Percentiles rank a stretch among this genome's conserved stretches.
These are phyloP conservation scores for Acipenser ruthenus DNA, from an alignment of 2,797 vertebrate species.

Conservation along the genomic window DNA sequence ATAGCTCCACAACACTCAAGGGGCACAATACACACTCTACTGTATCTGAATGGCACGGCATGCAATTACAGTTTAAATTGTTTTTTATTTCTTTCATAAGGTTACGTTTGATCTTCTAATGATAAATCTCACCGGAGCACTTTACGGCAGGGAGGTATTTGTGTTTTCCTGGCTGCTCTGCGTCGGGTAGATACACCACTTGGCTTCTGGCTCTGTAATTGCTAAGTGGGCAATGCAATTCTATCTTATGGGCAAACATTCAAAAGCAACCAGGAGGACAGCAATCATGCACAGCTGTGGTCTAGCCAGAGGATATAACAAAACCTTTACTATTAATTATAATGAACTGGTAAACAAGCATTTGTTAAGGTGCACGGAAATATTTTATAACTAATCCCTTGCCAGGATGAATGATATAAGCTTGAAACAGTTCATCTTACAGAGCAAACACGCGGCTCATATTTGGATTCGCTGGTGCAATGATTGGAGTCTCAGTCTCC, in stretches of 20 bases:
- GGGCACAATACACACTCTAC: too few relatives aligned
- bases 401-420: constrained; percentile 26
- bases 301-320: constrained; percentile 26
- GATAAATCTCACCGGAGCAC: too few relatives aligned
- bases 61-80: too few relatives aligned
- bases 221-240: neutral
- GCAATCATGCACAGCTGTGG: neutral
- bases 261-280: neutral
- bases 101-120: too few relatives aligned
- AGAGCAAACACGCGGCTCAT: constrained; percentile 26
- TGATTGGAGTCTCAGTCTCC: constrained; percentile 21
- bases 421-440: constrained; percentile 31
- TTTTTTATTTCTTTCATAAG: too few relatives aligned
- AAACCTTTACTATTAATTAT: constrained; percentile 33
- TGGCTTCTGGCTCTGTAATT: constrained; percentile 16
- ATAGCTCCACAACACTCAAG: too few relatives aligned
- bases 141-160: too few relatives aligned
- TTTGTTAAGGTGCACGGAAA: constrained; percentile 22
- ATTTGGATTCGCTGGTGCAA: constrained; percentile 37
- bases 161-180: too few relatives aligned
- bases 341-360: constrained; percentile 28
- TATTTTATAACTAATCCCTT: constrained; percentile 23
- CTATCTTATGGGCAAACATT: constrained; percentile 3
- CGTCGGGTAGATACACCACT: constrained; percentile 11
- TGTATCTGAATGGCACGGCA: too few relatives aligned